Conservation (phyloP, 2,797 vertebrate species). For the Phrynocephalus guinanensis region DNA sequence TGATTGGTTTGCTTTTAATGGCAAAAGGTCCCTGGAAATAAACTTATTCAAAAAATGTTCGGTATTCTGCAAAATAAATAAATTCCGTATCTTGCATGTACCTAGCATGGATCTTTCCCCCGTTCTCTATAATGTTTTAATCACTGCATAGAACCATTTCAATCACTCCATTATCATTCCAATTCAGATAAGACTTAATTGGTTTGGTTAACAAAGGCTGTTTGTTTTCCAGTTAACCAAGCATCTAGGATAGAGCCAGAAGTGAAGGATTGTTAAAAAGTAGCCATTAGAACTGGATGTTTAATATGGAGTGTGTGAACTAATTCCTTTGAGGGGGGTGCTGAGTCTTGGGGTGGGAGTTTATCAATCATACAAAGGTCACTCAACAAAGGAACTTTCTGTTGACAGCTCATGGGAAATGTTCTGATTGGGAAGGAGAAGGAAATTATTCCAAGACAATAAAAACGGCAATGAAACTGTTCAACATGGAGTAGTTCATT, state of each 20-base stretch:
- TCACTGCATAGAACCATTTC: slow-evolving; percentile 47
- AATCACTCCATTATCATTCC: slow-evolving; percentile 28
- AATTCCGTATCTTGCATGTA: slow-evolving; percentile 20
- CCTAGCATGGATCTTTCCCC: slow-evolving; percentile 25
- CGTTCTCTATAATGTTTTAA: slow-evolving; percentile 38
- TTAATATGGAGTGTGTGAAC: slow-evolving; percentile 27
- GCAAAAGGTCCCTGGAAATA: slow-evolving; percentile 38
- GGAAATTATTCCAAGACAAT: slow-evolving; percentile 29
- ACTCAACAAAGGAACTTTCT: slow-evolving; percentile 50
- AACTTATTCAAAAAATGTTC: slow-evolving; percentile 19
- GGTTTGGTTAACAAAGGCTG: slow-evolving; percentile 40
- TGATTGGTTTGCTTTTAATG: slow-evolving; percentile 44
- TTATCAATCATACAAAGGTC: slow-evolving; percentile 38
- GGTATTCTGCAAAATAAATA: neutral
- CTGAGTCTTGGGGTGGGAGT: slow-evolving; percentile 33
- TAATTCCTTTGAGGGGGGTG: slow-evolving; percentile 28
- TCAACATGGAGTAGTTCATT: neutral
- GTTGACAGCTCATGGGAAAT: slow-evolving; percentile 46
- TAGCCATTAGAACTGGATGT: neutral
- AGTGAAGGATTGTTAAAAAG: slow-evolving; percentile 6
- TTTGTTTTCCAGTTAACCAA: slow-evolving; percentile 2
- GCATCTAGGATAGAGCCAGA: neutral
- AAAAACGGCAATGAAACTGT: slow-evolving; percentile 39
- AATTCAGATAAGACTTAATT: slow-evolving; percentile 55
- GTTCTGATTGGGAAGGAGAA: slow-evolving; percentile 46